Conservation (phyloP, 2,113 vertebrate genomes). For the Gulo gulo region DNA sequence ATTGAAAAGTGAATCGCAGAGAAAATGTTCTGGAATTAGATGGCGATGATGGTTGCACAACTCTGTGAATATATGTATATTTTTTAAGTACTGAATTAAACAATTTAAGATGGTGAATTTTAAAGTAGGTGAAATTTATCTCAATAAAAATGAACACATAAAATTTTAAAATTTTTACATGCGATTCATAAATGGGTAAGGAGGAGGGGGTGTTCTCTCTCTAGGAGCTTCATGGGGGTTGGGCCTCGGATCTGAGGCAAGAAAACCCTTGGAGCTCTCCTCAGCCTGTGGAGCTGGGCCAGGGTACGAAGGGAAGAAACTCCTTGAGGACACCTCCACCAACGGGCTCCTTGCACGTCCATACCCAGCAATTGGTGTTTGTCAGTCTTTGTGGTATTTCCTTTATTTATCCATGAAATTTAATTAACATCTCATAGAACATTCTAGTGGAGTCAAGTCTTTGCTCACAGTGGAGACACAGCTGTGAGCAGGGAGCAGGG, state of each 20-base stretch:
- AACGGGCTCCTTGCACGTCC: neutral
- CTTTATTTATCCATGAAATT: neutral
- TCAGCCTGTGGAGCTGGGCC: neutral
- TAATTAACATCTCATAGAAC: neutral
- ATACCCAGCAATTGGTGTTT: neutral
- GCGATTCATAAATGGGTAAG: neutral
- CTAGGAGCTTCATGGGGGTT: neutral
- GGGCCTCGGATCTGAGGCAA: neutral
- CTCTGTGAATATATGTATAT: too few species aligned
- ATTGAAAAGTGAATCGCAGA: neutral
- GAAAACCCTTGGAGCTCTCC: neutral
- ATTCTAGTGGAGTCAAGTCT: neutral
- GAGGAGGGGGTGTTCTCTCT: neutral
- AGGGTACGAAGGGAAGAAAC: neutral
- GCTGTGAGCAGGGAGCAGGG: too few species aligned
- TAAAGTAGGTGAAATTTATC: neutral
- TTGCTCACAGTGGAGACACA: neutral
- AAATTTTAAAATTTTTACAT: neutral
- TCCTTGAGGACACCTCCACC: neutral
- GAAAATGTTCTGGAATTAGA: neutral
- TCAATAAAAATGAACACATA: neutral
- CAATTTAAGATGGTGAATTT: neutral
- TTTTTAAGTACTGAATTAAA: accelerated
- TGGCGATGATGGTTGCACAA: neutral
- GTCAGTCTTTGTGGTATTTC: neutral